Evolutionary conservation across 2,888 invertebrate genomes (phyloP).

Genomic region (Leptura quadrifasciata): DNA sequence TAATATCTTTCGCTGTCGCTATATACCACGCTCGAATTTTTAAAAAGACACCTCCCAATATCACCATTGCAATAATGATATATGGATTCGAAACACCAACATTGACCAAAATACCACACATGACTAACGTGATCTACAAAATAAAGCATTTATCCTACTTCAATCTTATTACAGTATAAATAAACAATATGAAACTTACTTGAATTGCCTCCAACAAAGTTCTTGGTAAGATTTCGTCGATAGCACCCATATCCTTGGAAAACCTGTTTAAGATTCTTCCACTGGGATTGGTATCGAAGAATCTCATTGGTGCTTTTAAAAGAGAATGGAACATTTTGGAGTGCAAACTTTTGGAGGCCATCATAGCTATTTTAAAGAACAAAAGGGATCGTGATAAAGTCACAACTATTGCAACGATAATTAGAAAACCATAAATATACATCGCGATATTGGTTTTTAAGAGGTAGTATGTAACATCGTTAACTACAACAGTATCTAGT

Average conservation of each 20-base stretch:
- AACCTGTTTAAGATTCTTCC: conserved; percentile 87
- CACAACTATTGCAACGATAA: conserved; percentile 77
- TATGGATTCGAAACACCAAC: conserved; percentile 82
- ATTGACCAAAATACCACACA: conserved; percentile 82
- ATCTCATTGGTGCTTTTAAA: conserved; percentile 76
- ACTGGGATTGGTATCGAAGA: conserved; percentile 90
- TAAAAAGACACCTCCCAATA: conserved; percentile 80
- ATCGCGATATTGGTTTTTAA: conserved; percentile 58
- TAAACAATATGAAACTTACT: conserved; percentile 70
- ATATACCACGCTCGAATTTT: conserved; percentile 80
- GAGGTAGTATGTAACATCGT: conserved; percentile 43
- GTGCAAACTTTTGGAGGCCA: conserved; percentile 85
- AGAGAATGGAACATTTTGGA: conserved; percentile 85
- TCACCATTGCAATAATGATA: conserved; percentile 78
- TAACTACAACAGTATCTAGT: conserved; percentile 50
- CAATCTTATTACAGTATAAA: too few species aligned
- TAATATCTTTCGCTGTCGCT: conserved; percentile 82
- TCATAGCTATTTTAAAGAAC: conserved; percentile 85
- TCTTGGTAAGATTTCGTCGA: conserved; percentile 84
- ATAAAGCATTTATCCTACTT: conserved; percentile 61
- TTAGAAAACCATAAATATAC: conserved; percentile 76
- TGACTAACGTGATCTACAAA: conserved; percentile 80
- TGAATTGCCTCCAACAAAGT: conserved; percentile 78
- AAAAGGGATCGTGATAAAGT: conserved; percentile 80
- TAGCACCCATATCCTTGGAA: conserved; percentile 88